Conservation (phyloP, 2,113 vertebrate genomes). For the Cygnus atratus region DNA sequence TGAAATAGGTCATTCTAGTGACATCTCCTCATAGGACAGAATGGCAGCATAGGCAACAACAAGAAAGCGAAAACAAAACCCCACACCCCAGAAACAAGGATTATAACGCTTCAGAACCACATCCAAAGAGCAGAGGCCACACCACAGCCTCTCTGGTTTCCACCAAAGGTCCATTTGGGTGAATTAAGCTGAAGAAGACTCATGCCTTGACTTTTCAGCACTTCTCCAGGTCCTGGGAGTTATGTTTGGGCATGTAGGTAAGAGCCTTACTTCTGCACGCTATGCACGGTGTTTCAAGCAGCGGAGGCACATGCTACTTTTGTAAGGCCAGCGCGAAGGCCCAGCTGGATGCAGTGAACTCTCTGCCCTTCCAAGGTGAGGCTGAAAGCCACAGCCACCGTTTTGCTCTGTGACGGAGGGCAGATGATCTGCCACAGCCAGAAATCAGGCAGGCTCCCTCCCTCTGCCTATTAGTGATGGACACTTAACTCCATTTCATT, state of each 20-base stretch:
- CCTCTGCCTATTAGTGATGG: not conserved
- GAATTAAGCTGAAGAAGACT: not conserved
- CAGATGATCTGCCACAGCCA: slow-evolving; percentile 7
- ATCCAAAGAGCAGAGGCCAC: not conserved
- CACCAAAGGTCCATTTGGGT: not conserved
- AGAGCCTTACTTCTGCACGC: not conserved
- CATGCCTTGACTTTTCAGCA: not conserved
- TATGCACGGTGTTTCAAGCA: fast-evolving
- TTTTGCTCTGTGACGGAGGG: not conserved
- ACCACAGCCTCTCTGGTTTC: not conserved
- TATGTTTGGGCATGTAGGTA: not conserved
- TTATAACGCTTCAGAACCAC: not conserved
- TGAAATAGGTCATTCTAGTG: not conserved
- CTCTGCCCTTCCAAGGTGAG: not conserved
- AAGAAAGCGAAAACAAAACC: not conserved
- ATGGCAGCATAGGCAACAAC: not conserved
- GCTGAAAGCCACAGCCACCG: not conserved
- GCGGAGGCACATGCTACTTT: not conserved
- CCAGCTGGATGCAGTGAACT: not conserved
- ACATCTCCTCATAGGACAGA: not conserved
- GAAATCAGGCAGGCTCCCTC: slow-evolving; percentile 12
- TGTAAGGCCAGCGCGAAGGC: not conserved
- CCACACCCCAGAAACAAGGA: not conserved
- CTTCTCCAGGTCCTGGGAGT: not conserved
- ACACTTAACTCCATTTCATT: slow-evolving; percentile 17